A percentile compares a stretch with the other conserved stretches of the same genome.
Evolutionary conservation across 2,113 vertebrate genomes (phyloP).

Genomic region (Lophius piscatorius): DNA sequence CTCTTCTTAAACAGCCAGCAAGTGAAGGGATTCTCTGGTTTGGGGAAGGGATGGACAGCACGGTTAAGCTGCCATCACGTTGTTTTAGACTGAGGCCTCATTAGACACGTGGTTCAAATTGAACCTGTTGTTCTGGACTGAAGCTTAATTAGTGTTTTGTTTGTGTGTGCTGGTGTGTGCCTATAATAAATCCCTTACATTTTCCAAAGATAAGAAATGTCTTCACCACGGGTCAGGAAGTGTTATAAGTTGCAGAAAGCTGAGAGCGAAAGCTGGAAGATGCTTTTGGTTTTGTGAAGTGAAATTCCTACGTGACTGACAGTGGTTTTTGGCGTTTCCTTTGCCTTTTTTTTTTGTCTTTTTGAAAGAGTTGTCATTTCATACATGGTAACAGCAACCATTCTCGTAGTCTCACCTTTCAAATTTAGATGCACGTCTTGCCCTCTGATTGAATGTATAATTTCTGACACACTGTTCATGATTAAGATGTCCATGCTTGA

Average conservation of each 20-base stretch:
- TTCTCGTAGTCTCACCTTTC: not conserved
- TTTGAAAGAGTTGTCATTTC: constrained; percentile 33
- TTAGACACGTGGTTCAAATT: constrained; percentile 85
- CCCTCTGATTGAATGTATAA: constrained; percentile 32
- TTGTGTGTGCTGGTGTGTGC: constrained; percentile 43
- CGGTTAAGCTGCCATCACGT: constrained; percentile 54
- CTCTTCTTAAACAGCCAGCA: constrained; percentile 18
- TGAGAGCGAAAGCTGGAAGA: constrained; percentile 4
- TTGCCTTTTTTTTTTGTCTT: constrained; percentile 38
- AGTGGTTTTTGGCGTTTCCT: constrained; percentile 4
- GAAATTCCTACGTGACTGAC: constrained; percentile 52
- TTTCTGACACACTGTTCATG: constrained; percentile 32
- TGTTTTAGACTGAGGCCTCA: constrained; percentile 70
- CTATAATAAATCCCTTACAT: constrained; percentile 70
- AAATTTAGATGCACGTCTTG: constrained; percentile 11
- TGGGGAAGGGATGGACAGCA: constrained; percentile 52
- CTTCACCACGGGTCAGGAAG: constrained; percentile 52
- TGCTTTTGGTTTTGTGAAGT: constrained; percentile 4
- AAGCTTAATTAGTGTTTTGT: constrained; percentile 33
- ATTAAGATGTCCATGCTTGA: constrained; percentile 33
- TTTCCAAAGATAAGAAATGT: constrained; percentile 70
- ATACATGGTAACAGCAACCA: constrained; percentile 8
- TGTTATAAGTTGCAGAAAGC: constrained; percentile 41
- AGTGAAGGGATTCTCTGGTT: constrained; percentile 31
- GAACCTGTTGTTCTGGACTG: constrained; percentile 76